These are phyloP conservation scores for Cephus sareptanus DNA, from an alignment of 2,888 invertebrate species.

Conservation along the genomic window DNA sequence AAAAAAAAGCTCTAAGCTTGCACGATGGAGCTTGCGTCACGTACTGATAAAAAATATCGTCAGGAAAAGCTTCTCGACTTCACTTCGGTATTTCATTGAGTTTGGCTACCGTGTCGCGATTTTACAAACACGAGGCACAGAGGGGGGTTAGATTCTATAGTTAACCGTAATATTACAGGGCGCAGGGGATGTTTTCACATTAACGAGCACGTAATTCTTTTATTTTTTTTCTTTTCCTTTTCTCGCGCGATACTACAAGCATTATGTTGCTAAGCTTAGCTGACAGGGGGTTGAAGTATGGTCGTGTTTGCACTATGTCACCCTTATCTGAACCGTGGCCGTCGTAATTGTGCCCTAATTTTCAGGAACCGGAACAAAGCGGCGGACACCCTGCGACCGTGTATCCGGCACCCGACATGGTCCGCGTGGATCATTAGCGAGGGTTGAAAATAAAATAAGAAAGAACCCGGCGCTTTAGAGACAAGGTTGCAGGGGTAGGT, in stretches of 20 bases:
- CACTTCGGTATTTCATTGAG: background rate
- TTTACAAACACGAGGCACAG: background rate
- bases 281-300: conserved; percentile 44
- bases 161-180: background rate
- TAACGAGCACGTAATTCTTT: conserved; percentile 33
- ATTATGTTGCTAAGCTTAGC: conserved; percentile 27
- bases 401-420: background rate
- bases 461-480: background rate
- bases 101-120: background rate
- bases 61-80: background rate
- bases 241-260: conserved; percentile 28
- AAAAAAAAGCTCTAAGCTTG: background rate
- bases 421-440: background rate
- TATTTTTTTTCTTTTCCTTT: conserved; percentile 33
- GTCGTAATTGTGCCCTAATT: conserved; percentile 39
- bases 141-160: background rate
- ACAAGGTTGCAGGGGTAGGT: background rate
- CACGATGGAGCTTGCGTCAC: background rate
- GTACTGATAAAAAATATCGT: background rate
- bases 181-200: background rate
- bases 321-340: conserved; percentile 41
- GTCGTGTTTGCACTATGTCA: conserved; percentile 38
- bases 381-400: conserved; percentile 10
- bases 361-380: conserved; percentile 41
- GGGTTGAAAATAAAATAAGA: background rate